Evolutionary conservation across 2,113 vertebrate species (phyloP), one percentile per base, ranked within the genome.

Genomic region (Alectura lathami): DNA sequence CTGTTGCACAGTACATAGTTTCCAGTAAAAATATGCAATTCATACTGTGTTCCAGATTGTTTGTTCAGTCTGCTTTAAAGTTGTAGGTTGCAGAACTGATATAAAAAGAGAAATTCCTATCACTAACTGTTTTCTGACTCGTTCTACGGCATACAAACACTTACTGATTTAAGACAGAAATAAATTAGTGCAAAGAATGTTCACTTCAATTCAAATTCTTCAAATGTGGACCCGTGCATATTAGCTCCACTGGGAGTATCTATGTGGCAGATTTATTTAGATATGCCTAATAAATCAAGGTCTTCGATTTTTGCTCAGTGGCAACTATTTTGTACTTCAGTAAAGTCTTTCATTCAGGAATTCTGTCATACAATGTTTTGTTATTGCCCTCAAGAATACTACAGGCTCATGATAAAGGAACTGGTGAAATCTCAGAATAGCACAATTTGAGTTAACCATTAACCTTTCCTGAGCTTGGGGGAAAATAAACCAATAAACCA

Each of bases 11-110:
- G 20, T 51, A 64, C 48, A 51, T 8, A 88, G 27, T 90, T 91
- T 80, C 36, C 57, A 51, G 50, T 69, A 67, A 95, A 94, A 79
- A 17, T 20, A 8, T 45, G 1, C 32, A 38, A 84, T 89, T 93
- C 92, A 66, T 93, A 40, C 30, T 63, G 38, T 70, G 20, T 38
- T 82, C 27, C 14, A 84, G 54, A 89, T 27, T 68, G 30, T 69
- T 89, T 75, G 30, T 57, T 59, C 22, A 34, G 9, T 38, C 13
- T 93, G 30, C 17, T 86, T 94, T 83, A 66, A 96, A 87, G 86
- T 88, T 97, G 75, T 93, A 90, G 50, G 47, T 93, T 81, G 50
- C 11, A 53, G 11, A 16, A 40, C 36, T 83, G 83, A 86, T 50
- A 51, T 8, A 26, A 2, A 64, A 88, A 27, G 5, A 68, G 15